These are phyloP conservation scores for Euwallacea similis DNA, from an alignment of 1,140 invertebrate species.

Conservation along the genomic window DNA sequence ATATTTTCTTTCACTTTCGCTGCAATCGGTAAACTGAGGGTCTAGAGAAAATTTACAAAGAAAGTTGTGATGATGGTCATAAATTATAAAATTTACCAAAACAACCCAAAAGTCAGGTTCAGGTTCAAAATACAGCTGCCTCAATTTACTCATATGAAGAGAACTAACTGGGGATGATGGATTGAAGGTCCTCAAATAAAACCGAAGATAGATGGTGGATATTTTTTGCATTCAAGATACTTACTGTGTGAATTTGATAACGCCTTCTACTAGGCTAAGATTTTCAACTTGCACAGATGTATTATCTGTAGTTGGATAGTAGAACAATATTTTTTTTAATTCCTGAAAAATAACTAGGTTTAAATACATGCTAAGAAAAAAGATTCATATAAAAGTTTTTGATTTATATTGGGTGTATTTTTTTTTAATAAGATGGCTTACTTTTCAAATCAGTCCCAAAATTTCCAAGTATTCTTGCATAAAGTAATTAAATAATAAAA, in stretches of 20 bases:
- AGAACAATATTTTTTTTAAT: slow-evolving; percentile 86
- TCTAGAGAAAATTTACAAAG: slow-evolving; percentile 56
- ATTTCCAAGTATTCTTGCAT: background rate
- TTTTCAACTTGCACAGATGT: slow-evolving; percentile 84
- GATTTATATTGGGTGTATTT: background rate
- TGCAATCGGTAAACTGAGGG: slow-evolving; percentile 69
- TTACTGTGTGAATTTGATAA: slow-evolving; percentile 90
- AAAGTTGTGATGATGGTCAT: background rate
- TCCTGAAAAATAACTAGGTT: slow-evolving; percentile 65
- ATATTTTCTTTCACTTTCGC: slow-evolving; percentile 69
- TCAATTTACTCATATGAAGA: slow-evolving; percentile 85
- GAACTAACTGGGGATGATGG: slow-evolving; percentile 76
- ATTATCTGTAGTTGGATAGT: slow-evolving; percentile 76
- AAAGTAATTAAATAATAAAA: too few species aligned
- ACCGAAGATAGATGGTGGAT: background rate
- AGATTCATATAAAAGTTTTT: background rate
- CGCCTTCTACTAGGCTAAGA: slow-evolving; percentile 88
- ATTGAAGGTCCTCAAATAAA: slow-evolving; percentile 77
- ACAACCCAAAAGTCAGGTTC: slow-evolving; percentile 89
- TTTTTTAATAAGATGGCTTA: background rate
- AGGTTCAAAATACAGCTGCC: slow-evolving; percentile 84
- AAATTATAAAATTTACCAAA: slow-evolving; percentile 65
- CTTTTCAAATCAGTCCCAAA: background rate
- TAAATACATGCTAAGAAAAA: background rate
- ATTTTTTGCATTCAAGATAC: slow-evolving; percentile 43